Evolutionary conservation across 2,888 invertebrate genomes (phyloP), one percentile per base, ranked within the genome.

Genomic region (Spodoptera picta): DNA sequence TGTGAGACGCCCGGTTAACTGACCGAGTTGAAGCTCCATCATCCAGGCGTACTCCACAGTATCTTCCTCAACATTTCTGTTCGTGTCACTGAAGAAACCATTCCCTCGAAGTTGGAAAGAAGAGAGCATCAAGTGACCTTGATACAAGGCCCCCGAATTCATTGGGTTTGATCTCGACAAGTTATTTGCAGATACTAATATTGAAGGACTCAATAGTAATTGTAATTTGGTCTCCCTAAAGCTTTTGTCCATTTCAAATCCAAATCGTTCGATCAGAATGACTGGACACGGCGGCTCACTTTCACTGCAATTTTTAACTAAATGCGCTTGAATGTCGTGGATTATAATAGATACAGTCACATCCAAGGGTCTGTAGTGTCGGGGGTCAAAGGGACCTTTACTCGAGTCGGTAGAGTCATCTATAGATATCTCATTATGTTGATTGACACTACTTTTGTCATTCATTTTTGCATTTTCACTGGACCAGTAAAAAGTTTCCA

Each of bases 21-120:
- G 98, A 0, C 99, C 99, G 48, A 99, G 90, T 79, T 99, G 98
- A 4, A 99, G 96, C 90, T 99, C 99, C 81, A 99, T 96, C 80
- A 99, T 95, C 99, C 99, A 99, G 0, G 98, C 98, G 88, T 99
- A 99, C 88, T 99, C 99, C 19, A 99, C 92, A 0, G 99, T 99
- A 82, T 99, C 99, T 88, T 98, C 97, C 82, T 99, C 98, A 23
- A 99, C 95, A 9, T 97, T 96, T 69, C 98, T 95, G 59, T 98
- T 98, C 60, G 98, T 96, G 83, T 98, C 98, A 78, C 99, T 99
- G 86, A 99, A 99, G 97, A 99, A 98, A 0, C 98, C 99, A 88
- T 99, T 98, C 0, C 99, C 99, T 77, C 99, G 96, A 82, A 98
- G 96, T 89, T 98, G 98, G 51, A 98, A 95, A 0, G 98, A 98